Base-by-base conservation (phyloP, 53 echinoderm and acorn worm species). In the Crossaster papposus region DNA sequence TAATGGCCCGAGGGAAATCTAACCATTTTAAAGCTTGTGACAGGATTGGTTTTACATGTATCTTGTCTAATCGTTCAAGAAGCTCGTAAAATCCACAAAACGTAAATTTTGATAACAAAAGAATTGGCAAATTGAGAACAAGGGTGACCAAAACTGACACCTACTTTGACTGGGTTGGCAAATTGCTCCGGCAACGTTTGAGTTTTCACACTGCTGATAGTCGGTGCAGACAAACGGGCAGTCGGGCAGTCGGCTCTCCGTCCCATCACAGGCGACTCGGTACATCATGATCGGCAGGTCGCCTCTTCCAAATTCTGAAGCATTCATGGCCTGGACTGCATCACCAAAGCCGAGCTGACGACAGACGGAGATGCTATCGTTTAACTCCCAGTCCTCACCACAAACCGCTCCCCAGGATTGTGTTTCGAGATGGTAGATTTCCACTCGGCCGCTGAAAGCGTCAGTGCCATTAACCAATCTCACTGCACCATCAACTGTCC, bases 391-490 rank as follows among this genome's bases (percentile, higher is more conserved):
- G 14, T 44, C 28, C 11, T 65, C 14, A 65, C 20, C 82, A 22
- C 82, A 82, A 1, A 82, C 82, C 35, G 65, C 37, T 23, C 82
- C 82, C 82, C 82, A 82, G 23, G 36, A 7, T 17, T 33, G 58
- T 35, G 33, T 33, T 0, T 51, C 50, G 2, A 23, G 13, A 11
- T 81, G 81, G 58, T 28, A 81, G 15, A 82, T 38, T 30, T 82
- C 82, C 51, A 82, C 82, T 28, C 82, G 35, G 30, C 82, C 82
- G 14, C 68, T 36, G 4, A 15, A 82, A 0, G 2, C 44, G 10
- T n/a, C 65, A 23, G 7, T 33, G 5, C 65, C 82, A 5, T 30
- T 38, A 2, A 11, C 68, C 5, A 82, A 44, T 44, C 65, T 28
- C 23, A 82, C n/a, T 14, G 30, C 82, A n/a, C 65, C 82, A 8